A percentile compares a stretch with the other conserved stretches of the same genome.
Conservation (phyloP, 2,113 vertebrate genomes). For the Aleadryas rufinucha region DNA sequence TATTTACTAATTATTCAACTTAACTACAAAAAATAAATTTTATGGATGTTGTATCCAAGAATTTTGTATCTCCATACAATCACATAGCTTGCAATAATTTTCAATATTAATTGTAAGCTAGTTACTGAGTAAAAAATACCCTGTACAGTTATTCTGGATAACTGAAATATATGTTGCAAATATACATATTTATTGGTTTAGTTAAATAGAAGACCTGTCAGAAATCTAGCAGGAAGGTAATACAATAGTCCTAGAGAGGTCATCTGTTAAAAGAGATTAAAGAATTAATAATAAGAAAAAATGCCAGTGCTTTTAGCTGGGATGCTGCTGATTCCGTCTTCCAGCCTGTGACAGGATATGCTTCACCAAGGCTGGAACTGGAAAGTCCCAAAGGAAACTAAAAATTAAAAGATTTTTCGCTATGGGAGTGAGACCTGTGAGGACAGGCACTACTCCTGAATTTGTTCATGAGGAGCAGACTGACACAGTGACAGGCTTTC, state of each 20-base stretch:
- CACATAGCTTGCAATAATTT: neutral
- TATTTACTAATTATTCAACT: neutral
- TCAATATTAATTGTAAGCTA: neutral
- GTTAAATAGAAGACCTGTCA: conserved; percentile 26
- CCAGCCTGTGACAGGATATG: neutral
- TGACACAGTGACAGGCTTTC: neutral
- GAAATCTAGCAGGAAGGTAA: neutral
- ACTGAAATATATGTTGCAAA: neutral
- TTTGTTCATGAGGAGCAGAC: neutral
- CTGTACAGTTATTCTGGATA: neutral
- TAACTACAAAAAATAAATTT: neutral
- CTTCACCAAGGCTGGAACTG: neutral
- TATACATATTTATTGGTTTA: conserved; percentile 14
- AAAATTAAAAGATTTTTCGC: neutral
- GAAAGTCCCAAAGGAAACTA: neutral
- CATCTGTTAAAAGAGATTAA: conserved; percentile 1
- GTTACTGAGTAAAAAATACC: neutral
- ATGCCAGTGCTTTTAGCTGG: neutral
- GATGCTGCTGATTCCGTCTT: neutral
- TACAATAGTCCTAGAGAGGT: neutral
- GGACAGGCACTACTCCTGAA: neutral
- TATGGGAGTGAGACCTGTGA: neutral
- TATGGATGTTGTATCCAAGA: neutral
- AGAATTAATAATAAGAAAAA: neutral
- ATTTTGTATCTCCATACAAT: neutral